Evolutionary conservation across 2,888 invertebrate genomes (phyloP).

Genomic region (Carcina quercana): DNA sequence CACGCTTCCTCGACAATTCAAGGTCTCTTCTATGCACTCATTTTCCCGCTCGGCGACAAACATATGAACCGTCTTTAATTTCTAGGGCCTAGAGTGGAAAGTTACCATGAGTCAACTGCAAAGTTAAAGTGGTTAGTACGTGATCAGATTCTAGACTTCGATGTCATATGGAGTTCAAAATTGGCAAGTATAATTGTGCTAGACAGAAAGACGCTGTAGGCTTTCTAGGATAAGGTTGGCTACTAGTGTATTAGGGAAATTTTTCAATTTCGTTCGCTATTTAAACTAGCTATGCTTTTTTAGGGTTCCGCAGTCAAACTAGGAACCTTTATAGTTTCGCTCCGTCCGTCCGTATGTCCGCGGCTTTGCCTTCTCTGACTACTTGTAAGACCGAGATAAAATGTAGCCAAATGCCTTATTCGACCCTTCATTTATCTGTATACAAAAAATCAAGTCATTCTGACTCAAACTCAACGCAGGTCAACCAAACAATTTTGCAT

Average conservation of each 20-base stretch:
- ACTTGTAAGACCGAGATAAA: too few species aligned
- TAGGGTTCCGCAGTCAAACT: too few species aligned
- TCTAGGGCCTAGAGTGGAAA: background rate
- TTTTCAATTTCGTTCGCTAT: background rate
- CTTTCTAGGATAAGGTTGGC: too few species aligned
- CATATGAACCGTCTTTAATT: background rate
- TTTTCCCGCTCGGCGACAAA: constrained; percentile 17
- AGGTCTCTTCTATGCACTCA: constrained; percentile 39
- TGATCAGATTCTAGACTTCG: constrained; percentile 34
- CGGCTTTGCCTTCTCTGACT: too few species aligned
- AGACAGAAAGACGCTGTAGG: too few species aligned
- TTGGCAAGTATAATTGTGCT: constrained; percentile 32
- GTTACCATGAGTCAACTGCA: background rate
- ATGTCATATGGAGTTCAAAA: constrained; percentile 50
- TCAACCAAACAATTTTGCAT: too few species aligned
- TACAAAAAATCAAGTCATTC: too few species aligned
- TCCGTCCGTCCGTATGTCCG: too few species aligned
- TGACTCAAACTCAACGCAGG: too few species aligned
- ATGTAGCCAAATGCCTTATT: too few species aligned
- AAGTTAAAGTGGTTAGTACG: constrained; percentile 20
- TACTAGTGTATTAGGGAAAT: background rate
- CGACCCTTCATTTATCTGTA: too few species aligned
- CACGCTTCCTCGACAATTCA: constrained; percentile 45
- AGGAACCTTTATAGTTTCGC: too few species aligned
- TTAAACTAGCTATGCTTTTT: background rate